Evolutionary conservation across 2,113 vertebrate species (phyloP), one percentile per base, ranked within the genome.

Genomic region (Bettongia penicillata): DNA sequence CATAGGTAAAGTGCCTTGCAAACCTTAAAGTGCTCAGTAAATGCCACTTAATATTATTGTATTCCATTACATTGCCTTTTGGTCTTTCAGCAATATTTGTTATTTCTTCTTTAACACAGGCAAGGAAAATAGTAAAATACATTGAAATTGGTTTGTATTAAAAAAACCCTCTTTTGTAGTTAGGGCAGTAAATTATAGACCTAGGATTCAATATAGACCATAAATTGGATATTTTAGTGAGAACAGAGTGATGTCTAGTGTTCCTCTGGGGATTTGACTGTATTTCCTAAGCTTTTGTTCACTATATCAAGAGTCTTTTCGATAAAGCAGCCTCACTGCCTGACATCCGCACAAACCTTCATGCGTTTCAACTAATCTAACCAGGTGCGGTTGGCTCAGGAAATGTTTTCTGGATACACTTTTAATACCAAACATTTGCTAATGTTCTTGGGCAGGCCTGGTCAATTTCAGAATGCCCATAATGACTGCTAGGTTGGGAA

Each of bases 211-310:
- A 97, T 50, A 96, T 31, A 94, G 97, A 96, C 95, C 25, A 92
- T 98, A 97, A 98, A 95, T 97, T 98, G 97, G 97, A 94, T 96
- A 98, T 98, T 96, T 97, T 95, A 96, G 94, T 95, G 91, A 94
- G 94, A 90, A 90, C 53, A 51, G 97, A 94, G 91, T 77, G 94
- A 96, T 89, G 94, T 91, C 47, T 95, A 97, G 96, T 98, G 90
- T 95, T 97, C 97, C 97, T 97, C 96, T 95, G 97, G 97, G 98
- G 61, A 97, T 97, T 97, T 94, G 94, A 96, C 97, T 97, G 96
- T 97, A 98, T 98, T 98, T 98, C 96, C 96, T 93, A 47, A 98
- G 96, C 96, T 96, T 96, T 97, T 97, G 16, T 97, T 97, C 97
- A 89, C 95, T 97, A 23, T 4, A 90, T 94, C 95, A 94, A 92